Conservation (phyloP, 2,113 vertebrate genomes). For the Bufo gargarizans region DNA sequence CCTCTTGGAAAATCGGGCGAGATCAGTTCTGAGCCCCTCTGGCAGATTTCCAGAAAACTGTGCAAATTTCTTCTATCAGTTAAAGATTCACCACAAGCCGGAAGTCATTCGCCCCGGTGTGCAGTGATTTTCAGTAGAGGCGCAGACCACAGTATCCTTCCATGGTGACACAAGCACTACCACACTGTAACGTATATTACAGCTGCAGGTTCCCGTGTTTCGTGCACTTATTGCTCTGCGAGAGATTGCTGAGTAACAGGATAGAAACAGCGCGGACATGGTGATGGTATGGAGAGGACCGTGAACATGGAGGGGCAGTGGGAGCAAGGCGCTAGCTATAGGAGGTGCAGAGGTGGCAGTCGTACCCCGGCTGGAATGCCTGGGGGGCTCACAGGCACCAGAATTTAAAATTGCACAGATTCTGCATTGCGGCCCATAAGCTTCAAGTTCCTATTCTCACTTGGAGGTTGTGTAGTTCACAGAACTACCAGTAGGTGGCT, state of each 20-base stretch:
- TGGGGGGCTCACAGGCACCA: too few species aligned
- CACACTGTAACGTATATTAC: constrained; percentile 27
- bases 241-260: background rate
- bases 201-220: background rate
- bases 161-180: constrained; percentile 29
- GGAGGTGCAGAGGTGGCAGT: too few species aligned
- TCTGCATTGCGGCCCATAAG: too few species aligned
- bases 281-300: too few species aligned
- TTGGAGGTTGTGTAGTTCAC: background rate
- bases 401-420: too few species aligned
- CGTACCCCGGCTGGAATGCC: too few species aligned
- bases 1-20: background rate
- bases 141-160: constrained; percentile 46
- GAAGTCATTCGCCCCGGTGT: constrained; percentile 24
- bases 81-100: constrained; percentile 32
- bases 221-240: background rate
- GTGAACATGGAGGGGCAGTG: too few species aligned
- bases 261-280: too few species aligned
- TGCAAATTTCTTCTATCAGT: background rate
- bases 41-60: background rate
- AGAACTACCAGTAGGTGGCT: background rate
- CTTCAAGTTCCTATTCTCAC: too few species aligned
- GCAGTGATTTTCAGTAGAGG: constrained; percentile 41
- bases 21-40: background rate
- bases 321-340: too few species aligned